phyloP scores from a whole-genome alignment of 2,888 invertebrate genomes.

The Coelopa pilipes region DNA sequence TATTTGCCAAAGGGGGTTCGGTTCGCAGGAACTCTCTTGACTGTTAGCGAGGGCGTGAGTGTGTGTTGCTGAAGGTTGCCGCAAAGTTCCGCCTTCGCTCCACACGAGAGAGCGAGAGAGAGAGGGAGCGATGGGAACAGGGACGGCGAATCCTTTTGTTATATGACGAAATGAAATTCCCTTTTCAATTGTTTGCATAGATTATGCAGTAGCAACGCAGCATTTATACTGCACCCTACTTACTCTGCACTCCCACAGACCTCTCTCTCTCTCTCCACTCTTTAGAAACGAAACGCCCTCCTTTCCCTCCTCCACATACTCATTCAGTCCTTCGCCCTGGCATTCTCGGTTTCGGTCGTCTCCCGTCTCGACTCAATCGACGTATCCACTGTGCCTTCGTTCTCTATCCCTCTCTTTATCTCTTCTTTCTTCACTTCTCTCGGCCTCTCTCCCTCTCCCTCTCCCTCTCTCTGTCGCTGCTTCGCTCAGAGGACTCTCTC shows the following conservation, averaged over 20 bases:
- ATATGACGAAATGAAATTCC: slow-evolving; percentile 51
- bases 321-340: background rate
- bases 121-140: too few relatives aligned
- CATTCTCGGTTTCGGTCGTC: too few relatives aligned
- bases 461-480: background rate
- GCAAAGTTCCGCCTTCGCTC: slow-evolving; percentile 24
- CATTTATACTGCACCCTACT: slow-evolving; percentile 15
- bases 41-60: background rate
- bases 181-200: slow-evolving; percentile 62
- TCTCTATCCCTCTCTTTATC: too few relatives aligned
- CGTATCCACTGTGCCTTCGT: too few relatives aligned
- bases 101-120: slow-evolving; percentile 16
- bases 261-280: background rate
- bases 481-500: background rate
- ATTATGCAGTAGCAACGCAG: slow-evolving; percentile 56
- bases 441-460: background rate
- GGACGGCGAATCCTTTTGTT: slow-evolving; percentile 45
- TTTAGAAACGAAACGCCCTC: background rate
- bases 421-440: too few relatives aligned
- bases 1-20: background rate
- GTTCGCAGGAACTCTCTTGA: too few relatives aligned
- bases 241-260: background rate
- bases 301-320: background rate
- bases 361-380: too few relatives aligned
- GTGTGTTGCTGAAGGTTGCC: slow-evolving; percentile 9